Base-by-base conservation (phyloP, 2,888 invertebrate genomes). In the Acleris emargana region DNA sequence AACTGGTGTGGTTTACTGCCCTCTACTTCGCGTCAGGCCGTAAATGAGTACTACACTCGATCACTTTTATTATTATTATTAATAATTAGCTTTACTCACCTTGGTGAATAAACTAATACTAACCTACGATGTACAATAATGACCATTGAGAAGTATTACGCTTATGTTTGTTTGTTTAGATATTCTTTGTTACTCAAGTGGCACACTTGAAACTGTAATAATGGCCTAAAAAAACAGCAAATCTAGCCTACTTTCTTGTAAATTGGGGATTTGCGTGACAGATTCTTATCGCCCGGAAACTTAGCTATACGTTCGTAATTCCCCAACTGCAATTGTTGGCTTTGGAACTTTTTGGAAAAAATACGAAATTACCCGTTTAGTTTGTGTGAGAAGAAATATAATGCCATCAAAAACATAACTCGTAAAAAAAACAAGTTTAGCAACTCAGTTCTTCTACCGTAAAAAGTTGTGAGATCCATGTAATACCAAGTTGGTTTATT, bases 191-290 rank as follows among this genome's bases (percentile, higher is more conserved):
- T 43, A 13, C 22, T 32, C n/a, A 17, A 51, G 53, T 58, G 67
- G 52, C 47, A 25, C 20, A 22, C 45, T 67, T 52, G 28, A 47
- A 42, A 53, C 59, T 25, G 20, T 63, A 51, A 7, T 57, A 67
- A 69, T 59, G 55, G 45, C 43, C 50, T 71, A 70, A 73, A 70
- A 70, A 47, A 68, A 64, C 28, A 55, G 50, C 64, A 54, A 55
- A 60, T 67, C 67, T 75, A 74, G 70, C 76, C 76, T 69, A 79
- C 68, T 80, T 80, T 77, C 45, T 57, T 38, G 55, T 57, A 83
- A 86, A 86, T 84, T 77, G 73, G 78, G 63, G 75, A 76, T 81
- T 89, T 80, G 88, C 89, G 89, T 89, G 89, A 69, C 64, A 69
- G 80, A 82, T 82, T 68, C 38, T 72, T 73, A 77, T 76, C 74